Percentiles rank a stretch among this genome's conserved stretches.
Conservation (phyloP, 2,888 invertebrate genomes). For the Diarsia mendica region DNA sequence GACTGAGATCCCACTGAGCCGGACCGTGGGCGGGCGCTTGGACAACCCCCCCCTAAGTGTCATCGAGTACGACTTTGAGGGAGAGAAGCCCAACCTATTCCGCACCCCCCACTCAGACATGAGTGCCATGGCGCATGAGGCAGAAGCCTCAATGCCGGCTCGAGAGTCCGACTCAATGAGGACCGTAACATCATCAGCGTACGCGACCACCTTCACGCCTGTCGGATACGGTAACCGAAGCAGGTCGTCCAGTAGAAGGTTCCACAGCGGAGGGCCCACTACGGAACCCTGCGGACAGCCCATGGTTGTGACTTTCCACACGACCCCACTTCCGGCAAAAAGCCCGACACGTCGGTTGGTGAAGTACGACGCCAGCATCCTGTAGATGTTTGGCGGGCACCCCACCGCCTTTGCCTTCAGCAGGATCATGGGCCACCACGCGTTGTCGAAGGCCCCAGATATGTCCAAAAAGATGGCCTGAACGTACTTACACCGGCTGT, state of each 20-base stretch:
- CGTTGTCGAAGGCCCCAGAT: slow-evolving; percentile 69
- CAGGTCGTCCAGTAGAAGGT: slow-evolving; percentile 63
- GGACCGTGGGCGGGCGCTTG: not conserved
- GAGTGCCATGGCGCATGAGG: not conserved
- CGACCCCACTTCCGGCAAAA: no score
- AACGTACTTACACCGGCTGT: slow-evolving; percentile 49
- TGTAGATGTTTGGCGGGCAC: no score
- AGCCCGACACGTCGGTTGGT: no score
- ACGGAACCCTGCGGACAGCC: slow-evolving; percentile 64
- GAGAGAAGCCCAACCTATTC: not conserved
- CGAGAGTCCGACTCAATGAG: slow-evolving; percentile 51
- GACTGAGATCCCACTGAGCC: not conserved
- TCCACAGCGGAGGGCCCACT: slow-evolving; percentile 63
- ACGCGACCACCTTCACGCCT: slow-evolving; percentile 51
- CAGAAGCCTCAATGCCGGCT: not conserved
- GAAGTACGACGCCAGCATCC: no score
- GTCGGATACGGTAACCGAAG: slow-evolving; percentile 55
- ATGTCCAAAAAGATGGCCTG: slow-evolving; percentile 67
- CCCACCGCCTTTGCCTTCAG: no score
- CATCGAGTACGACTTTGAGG: not conserved
- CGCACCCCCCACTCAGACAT: not conserved
- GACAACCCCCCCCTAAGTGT: not conserved
- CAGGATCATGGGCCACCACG: slow-evolving; percentile 73
- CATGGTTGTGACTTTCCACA: slow-evolving; percentile 53
- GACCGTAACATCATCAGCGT: slow-evolving; percentile 65